A percentile compares a stretch with the other conserved stretches of the same genome.
phyloP scores from a whole-genome alignment of 2,797 vertebrate genomes.

The Prionace glauca region DNA sequence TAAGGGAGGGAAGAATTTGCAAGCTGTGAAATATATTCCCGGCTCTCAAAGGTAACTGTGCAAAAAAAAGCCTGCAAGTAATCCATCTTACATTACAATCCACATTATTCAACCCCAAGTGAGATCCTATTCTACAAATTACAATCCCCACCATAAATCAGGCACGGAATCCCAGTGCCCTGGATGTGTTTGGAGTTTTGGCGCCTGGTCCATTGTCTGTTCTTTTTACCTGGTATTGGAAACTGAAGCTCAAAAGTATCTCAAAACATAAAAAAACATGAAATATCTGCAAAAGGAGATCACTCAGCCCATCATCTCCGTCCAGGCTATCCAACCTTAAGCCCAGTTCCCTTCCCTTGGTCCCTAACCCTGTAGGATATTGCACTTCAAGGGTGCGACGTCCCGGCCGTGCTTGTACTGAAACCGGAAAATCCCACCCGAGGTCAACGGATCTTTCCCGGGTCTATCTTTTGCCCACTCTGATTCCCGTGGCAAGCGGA shows the following conservation, averaged over 20 bases:
- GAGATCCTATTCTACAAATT: background rate
- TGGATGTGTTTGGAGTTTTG: too few species aligned
- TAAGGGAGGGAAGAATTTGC: background rate
- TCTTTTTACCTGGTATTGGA: background rate
- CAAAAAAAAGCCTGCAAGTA: background rate
- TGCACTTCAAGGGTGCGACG: too few species aligned
- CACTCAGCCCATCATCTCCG: background rate
- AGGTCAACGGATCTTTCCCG: too few species aligned
- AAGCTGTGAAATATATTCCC: slow-evolving; percentile 11
- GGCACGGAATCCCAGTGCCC: background rate
- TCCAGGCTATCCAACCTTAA: background rate
- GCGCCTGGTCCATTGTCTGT: background rate
- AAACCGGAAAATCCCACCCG: too few species aligned
- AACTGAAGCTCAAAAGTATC: background rate
- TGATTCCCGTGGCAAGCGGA: too few species aligned
- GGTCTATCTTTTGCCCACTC: too few species aligned
- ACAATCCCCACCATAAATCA: background rate
- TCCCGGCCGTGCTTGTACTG: too few species aligned
- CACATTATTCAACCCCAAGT: background rate
- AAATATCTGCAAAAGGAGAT: background rate
- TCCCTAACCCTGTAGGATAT: too few species aligned
- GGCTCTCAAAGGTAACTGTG: background rate
- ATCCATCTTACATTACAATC: background rate
- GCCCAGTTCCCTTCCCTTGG: too few species aligned
- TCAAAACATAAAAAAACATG: too few species aligned